phyloP scores from a whole-genome alignment of 2,113 vertebrate genomes.

The Lates calcarifer region DNA sequence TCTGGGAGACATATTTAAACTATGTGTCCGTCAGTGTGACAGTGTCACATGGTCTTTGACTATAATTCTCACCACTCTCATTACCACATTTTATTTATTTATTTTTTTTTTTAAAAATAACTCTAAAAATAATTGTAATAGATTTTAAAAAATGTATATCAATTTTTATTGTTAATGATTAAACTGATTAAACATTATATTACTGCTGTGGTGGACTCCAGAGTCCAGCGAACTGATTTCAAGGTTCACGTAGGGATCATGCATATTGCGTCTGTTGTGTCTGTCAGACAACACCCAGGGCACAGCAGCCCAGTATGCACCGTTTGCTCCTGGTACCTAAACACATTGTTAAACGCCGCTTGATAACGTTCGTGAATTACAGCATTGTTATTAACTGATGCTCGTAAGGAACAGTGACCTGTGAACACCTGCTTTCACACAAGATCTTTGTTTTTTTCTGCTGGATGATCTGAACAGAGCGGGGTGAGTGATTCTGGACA shows the following conservation, averaged over 20 bases:
- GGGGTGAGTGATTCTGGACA: constrained; percentile 28
- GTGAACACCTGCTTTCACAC: constrained; percentile 15
- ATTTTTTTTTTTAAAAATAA: no score
- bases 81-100: no score
- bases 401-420: constrained; percentile 22
- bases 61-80: no score
- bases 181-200: no score
- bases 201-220: no score
- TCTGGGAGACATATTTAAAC: no score
- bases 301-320: fast-evolving
- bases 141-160: no score
- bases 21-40: no score
- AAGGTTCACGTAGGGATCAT: neutral
- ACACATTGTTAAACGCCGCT: constrained; percentile 72
- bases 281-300: constrained; percentile 51
- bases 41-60: no score
- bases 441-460: constrained; percentile 38
- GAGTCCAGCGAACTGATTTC: neutral
- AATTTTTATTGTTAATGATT: no score
- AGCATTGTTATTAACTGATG: constrained; percentile 35
- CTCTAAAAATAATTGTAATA: no score
- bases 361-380: constrained; percentile 60
- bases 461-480: constrained; percentile 47
- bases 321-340: constrained; percentile 57
- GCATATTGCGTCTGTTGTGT: neutral